phyloP scores from a whole-genome alignment of 2,888 invertebrate genomes.

The Nemapogon koenigi region DNA sequence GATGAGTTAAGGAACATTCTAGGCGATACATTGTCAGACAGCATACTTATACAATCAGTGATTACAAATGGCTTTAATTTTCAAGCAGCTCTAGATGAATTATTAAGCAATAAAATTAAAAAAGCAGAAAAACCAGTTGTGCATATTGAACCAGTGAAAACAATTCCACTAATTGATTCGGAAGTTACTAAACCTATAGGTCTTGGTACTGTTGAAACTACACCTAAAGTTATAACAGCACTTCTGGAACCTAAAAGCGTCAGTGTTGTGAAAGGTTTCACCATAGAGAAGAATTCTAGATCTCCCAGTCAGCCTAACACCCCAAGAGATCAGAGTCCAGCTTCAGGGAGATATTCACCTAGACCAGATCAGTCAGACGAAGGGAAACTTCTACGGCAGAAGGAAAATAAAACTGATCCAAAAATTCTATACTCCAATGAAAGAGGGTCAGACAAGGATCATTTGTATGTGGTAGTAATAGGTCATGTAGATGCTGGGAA shows the following conservation, averaged over 20 bases:
- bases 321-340: constrained; percentile 74
- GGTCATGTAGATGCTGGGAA: constrained; percentile 99
- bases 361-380: constrained; percentile 41
- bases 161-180: constrained; percentile 25
- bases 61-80: constrained; percentile 76
- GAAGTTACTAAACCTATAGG: constrained; percentile 29
- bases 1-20: constrained; percentile 82
- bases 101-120: constrained; percentile 59
- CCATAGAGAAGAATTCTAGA: constrained; percentile 35
- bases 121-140: background rate
- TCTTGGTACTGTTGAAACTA: constrained; percentile 21
- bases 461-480: constrained; percentile 90
- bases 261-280: constrained; percentile 66
- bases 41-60: constrained; percentile 74
- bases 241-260: constrained; percentile 46
- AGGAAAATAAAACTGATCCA: constrained; percentile 66
- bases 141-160: constrained; percentile 23
- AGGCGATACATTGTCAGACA: constrained; percentile 78
- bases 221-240: constrained; percentile 44
- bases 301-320: constrained; percentile 46
- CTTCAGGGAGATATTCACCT: constrained; percentile 64
- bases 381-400: constrained; percentile 45
- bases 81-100: constrained; percentile 74
- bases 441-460: constrained; percentile 81
- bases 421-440: constrained; percentile 72